Conservation (phyloP, 2,888 invertebrate genomes). For the Amphipyra berbera region DNA sequence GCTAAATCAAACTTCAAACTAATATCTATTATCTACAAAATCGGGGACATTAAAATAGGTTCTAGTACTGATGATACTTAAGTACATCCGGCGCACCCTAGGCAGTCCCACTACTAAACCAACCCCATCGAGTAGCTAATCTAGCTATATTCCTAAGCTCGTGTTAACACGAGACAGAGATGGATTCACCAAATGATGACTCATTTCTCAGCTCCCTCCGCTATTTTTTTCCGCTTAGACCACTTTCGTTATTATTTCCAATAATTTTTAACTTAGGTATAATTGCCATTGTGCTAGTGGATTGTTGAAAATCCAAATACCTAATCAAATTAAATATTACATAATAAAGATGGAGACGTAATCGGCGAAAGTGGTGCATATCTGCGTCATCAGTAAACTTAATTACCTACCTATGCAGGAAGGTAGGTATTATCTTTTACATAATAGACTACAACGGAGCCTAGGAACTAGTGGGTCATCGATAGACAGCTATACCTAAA, state of each 20-base stretch:
- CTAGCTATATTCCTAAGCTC: too few species aligned
- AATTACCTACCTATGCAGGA: constrained; percentile 36
- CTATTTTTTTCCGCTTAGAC: too few species aligned
- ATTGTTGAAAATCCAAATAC: constrained; percentile 20
- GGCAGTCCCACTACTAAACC: too few species aligned
- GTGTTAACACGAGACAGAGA: too few species aligned
- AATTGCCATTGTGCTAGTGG: constrained; percentile 13
- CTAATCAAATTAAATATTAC: constrained; percentile 29
- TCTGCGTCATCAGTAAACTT: constrained; percentile 62
- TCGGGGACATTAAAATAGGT: too few species aligned
- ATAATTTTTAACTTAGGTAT: constrained; percentile 28
- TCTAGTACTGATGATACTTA: too few species aligned
- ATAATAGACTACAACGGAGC: background rate
- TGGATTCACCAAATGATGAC: background rate
- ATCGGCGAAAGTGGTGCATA: constrained; percentile 74
- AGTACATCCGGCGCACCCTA: too few species aligned
- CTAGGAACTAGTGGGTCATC: background rate
- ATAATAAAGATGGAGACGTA: constrained; percentile 55
- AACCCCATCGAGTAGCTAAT: too few species aligned
- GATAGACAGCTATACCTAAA: background rate
- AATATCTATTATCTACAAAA: too few species aligned
- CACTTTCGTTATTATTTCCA: background rate
- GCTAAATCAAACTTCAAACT: too few species aligned
- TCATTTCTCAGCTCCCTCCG: background rate
- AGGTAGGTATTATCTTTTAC: constrained; percentile 22